Percentiles rank a stretch among this genome's conserved stretches.
Conservation (phyloP, 2,888 invertebrate species). For the Tipula confusa region DNA sequence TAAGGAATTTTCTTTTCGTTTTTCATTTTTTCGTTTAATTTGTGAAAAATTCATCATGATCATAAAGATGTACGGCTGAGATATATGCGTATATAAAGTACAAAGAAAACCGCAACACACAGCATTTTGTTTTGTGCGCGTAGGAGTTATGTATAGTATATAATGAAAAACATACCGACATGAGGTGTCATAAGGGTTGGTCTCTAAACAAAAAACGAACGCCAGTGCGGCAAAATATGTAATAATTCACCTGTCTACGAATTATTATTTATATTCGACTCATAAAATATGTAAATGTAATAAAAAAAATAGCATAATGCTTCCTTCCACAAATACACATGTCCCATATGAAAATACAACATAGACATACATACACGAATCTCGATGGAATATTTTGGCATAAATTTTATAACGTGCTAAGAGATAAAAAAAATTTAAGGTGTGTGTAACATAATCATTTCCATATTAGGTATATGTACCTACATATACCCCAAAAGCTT, state of each 20-base stretch:
- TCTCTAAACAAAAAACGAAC: neutral
- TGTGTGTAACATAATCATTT: neutral
- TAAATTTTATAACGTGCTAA: slow-evolving; percentile 20
- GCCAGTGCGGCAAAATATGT: neutral
- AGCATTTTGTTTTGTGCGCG: neutral
- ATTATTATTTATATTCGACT: neutral
- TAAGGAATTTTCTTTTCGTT: neutral
- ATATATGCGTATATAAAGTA: neutral
- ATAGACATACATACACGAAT: too few species aligned
- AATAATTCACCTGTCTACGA: neutral
- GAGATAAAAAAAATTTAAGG: neutral
- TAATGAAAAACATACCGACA: neutral
- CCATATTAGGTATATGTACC: neutral
- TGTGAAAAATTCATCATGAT: slow-evolving; percentile 3
- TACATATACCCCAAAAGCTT: neutral
- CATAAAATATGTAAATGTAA: slow-evolving; percentile 20
- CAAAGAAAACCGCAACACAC: slow-evolving; percentile 7
- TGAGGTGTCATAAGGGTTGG: neutral
- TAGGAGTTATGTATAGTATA: too few species aligned
- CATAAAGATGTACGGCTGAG: neutral
- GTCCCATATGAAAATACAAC: slow-evolving; percentile 15
- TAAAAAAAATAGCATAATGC: neutral
- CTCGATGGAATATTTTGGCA: neutral
- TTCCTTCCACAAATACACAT: neutral
- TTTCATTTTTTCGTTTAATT: neutral